phyloP scores from a whole-genome alignment of 2,888 invertebrate species.

The Diogma glabrata region DNA sequence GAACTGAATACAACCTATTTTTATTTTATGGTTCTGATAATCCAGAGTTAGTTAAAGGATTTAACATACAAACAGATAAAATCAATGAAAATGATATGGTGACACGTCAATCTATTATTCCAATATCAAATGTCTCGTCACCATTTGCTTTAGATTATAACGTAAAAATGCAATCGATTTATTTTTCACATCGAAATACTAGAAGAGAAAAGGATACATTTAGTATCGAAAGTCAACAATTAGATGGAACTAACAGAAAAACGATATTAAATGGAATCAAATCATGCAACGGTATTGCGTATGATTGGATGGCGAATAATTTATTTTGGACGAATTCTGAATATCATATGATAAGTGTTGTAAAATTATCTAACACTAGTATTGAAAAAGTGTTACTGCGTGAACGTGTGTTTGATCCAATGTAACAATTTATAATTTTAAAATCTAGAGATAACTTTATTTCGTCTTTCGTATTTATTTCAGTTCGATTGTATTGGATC shows the following conservation, averaged over 20 bases:
- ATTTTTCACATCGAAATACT: slow-evolving; percentile 52
- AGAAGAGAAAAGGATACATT: slow-evolving; percentile 39
- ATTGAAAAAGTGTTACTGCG: slow-evolving; percentile 40
- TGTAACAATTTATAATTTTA: slow-evolving; percentile 41
- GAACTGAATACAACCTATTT: slow-evolving; percentile 48
- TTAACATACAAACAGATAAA: slow-evolving; percentile 25
- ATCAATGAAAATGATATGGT: not conserved
- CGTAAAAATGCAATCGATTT: slow-evolving; percentile 45
- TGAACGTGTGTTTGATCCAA: slow-evolving; percentile 40
- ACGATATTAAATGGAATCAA: slow-evolving; percentile 40
- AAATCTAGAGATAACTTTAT: too few relatives aligned
- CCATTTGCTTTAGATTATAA: slow-evolving; percentile 61
- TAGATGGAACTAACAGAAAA: slow-evolving; percentile 47
- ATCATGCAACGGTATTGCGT: slow-evolving; percentile 56
- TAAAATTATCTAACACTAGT: slow-evolving; percentile 46
- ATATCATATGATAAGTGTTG: slow-evolving; percentile 52
- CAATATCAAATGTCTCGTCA: slow-evolving; percentile 52
- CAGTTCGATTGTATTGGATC: slow-evolving; percentile 57
- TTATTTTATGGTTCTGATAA: slow-evolving; percentile 51
- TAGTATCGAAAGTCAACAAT: slow-evolving; percentile 50
- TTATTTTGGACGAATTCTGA: slow-evolving; percentile 66
- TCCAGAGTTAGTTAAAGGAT: slow-evolving; percentile 60
- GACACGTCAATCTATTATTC: slow-evolving; percentile 43
- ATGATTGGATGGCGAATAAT: slow-evolving; percentile 74
- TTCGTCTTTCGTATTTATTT: slow-evolving; percentile 23